phyloP scores from a whole-genome alignment of 2,888 invertebrate species.

The Agrochola litura region DNA sequence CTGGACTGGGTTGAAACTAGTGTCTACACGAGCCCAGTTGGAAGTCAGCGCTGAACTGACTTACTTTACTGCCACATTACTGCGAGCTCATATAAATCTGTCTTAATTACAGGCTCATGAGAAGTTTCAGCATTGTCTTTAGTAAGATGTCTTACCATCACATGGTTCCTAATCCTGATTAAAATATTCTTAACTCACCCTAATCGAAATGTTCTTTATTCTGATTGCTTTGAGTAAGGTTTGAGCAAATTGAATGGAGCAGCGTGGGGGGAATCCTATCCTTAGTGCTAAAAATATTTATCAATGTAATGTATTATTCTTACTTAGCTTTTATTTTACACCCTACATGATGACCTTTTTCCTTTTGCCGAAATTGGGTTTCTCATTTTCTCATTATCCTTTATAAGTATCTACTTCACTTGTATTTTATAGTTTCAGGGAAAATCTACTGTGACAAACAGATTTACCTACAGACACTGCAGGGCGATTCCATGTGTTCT shows the following conservation, averaged over 20 bases:
- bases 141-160: too few relatives aligned
- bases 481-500: neutral
- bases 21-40: too few relatives aligned
- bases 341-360: constrained; percentile 29
- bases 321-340: constrained; percentile 21
- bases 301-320: constrained; percentile 24
- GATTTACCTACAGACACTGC: too few relatives aligned
- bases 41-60: too few relatives aligned
- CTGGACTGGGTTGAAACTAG: too few relatives aligned
- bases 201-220: neutral
- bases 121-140: too few relatives aligned
- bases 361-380: neutral
- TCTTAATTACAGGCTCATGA: too few relatives aligned
- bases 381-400: constrained; percentile 20
- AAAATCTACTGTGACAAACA: neutral
- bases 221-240: constrained; percentile 1
- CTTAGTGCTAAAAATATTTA: constrained; percentile 14
- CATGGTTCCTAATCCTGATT: neutral
- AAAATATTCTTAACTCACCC: neutral
- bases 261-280: constrained; percentile 17
- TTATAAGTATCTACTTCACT: neutral
- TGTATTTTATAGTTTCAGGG: neutral
- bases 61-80: too few relatives aligned
- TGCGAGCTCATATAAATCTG: too few relatives aligned
- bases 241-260: constrained; percentile 8